Percentiles rank a stretch among this genome's conserved stretches.
Conservation (phyloP, 2,113 vertebrate genomes). For the Anhinga rufa region DNA sequence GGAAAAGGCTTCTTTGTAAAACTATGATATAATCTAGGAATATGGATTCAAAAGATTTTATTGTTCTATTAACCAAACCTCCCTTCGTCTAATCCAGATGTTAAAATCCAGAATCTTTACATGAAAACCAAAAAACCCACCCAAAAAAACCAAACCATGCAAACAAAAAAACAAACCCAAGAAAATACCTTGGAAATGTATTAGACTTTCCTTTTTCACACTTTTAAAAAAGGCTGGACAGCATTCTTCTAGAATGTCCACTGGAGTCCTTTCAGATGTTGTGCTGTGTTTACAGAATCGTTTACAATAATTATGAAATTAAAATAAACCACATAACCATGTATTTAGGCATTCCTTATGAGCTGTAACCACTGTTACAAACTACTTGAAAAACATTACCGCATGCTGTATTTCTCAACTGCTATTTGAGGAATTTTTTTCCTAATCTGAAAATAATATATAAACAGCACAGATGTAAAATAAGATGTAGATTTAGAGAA, state of each 20-base stretch:
- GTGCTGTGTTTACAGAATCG: not conserved
- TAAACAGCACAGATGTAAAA: not conserved
- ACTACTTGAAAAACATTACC: not conserved
- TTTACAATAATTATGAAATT: not conserved
- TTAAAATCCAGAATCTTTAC: not conserved
- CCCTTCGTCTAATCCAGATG: not conserved
- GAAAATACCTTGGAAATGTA: not conserved
- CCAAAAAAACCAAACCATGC: not conserved
- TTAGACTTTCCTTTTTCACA: not conserved
- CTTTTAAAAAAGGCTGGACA: not conserved
- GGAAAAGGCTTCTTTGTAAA: not conserved
- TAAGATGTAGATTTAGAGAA: not conserved
- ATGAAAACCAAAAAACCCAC: not conserved
- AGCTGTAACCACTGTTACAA: not conserved
- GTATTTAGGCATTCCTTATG: not conserved
- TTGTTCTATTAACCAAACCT: not conserved
- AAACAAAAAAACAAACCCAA: not conserved
- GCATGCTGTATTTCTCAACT: not conserved
- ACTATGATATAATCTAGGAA: not conserved
- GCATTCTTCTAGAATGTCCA: not conserved
- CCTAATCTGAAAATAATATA: not conserved
- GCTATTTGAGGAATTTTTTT: not conserved
- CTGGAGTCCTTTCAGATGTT: not conserved
- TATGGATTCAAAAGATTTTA: not conserved
- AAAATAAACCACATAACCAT: conserved; percentile 2